These are phyloP conservation scores for Melolontha melolontha DNA, from an alignment of 2,888 invertebrate species.

Conservation along the genomic window DNA sequence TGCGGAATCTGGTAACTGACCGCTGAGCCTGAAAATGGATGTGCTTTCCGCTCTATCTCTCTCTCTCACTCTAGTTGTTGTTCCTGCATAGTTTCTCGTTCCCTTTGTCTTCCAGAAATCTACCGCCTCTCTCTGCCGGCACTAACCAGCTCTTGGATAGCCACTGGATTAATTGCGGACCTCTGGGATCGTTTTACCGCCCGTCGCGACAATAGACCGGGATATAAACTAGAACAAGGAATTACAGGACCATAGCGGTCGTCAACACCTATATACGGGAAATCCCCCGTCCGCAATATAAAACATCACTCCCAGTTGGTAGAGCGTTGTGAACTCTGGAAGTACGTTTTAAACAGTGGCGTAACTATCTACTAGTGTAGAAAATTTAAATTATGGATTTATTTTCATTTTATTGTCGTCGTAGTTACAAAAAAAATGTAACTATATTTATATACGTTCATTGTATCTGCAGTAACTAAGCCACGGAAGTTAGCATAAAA, in stretches of 20 bases:
- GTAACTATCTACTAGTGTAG: not conserved
- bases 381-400: too few species aligned
- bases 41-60: not conserved
- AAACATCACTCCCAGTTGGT: slow-evolving; percentile 45
- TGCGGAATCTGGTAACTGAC: slow-evolving; percentile 58
- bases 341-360: slow-evolving; percentile 2
- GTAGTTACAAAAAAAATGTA: not conserved
- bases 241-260: slow-evolving; percentile 58
- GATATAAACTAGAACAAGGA: slow-evolving; percentile 60
- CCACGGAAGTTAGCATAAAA: too few species aligned
- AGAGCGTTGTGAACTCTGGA: slow-evolving; percentile 9
- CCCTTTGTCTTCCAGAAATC: slow-evolving; percentile 1
- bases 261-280: slow-evolving; percentile 61
- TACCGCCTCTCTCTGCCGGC: slow-evolving; percentile 46
- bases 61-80: not conserved
- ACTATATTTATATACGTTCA: too few species aligned
- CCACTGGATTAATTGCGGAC: slow-evolving; percentile 63
- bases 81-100: not conserved
- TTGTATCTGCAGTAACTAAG: too few species aligned
- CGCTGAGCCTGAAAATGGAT: slow-evolving; percentile 52
- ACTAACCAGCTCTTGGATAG: slow-evolving; percentile 57
- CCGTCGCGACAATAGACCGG: slow-evolving; percentile 59
- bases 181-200: slow-evolving; percentile 61
- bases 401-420: not conserved
- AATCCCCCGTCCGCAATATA: slow-evolving; percentile 53